Base-by-base conservation (phyloP, 2,888 invertebrate genomes). In the Drosophila mimetica region DNA sequence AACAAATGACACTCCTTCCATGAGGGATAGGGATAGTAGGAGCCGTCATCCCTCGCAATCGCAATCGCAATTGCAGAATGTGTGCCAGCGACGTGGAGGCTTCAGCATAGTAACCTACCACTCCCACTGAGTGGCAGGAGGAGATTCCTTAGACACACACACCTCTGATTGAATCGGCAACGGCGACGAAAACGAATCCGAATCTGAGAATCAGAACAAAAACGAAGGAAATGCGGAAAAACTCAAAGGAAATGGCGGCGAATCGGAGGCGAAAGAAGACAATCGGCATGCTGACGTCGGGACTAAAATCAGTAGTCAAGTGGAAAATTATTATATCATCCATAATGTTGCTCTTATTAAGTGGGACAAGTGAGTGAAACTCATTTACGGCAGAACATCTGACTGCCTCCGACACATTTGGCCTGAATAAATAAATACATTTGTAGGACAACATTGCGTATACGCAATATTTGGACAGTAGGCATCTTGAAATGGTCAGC, bases 291-390 rank as follows among this genome's bases (percentile, higher is more conserved):
- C 77, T 85, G 51, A 57, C 74, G 70, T 74, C 84, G 79, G 81
- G 83, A 71, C 76, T 69, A 66, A 81, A 82, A 79, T 86, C 90
- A 74, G 88, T 87, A 88, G 81, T 90, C 86, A 90, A 89, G 89
- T 91, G 91, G 91, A 90, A 90, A 90, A 90, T 90, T 88, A 89
- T 90, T 82, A 86, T 89, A 85, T 89, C 90, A 87, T 90, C 90
- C 86, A 90, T 91, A 88, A 89, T 91, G 81, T 81, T 91, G 76
- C 77, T 85, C 42, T 81, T 90, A 71, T 82, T 90, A 85, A 89
- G 89, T 75, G 88, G 85, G 78, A 89, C 89, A 89, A 90, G 91
- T 91, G 86, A 91, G 91, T 70, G 53, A 61, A 70, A 70, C 52
- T 58, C 63, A 63, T 63, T 60, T 42, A 36, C 42, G 20, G 22